Base-by-base conservation (phyloP, 2,797 vertebrate species). In the Coracias cyanogaster region DNA sequence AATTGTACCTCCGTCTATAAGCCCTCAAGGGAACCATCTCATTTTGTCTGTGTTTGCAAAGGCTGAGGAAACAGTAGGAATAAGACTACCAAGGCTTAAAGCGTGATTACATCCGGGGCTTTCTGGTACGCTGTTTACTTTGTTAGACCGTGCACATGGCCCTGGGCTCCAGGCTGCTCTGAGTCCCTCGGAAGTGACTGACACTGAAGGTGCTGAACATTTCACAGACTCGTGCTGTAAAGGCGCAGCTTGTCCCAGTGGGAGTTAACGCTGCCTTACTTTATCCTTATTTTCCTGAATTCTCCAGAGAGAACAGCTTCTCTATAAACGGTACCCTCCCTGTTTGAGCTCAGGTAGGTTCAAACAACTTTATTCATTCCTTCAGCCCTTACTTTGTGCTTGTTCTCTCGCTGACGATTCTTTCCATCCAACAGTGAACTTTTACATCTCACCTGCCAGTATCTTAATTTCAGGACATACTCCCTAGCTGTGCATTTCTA, bases 51-150 rank as follows among this genome's bases (percentile, higher is more conserved):
- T 9, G 39, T 82, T 76, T 66, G 29, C 43, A 61, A 82, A 52
- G 43, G 52, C 39, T 82, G 37, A 16, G 37, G 37, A 74, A 78
- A n/a, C 15, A 28, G 49, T 1, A 62, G 39, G 31, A 89, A 52
- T 25, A 57, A 55, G 78, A 55, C 21, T 29, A 70, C 9, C 19
- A 49, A 43, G 41, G 7, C 39, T 72, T 28, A 31, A 57, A 84
- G 16, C 0, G 0, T 1, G 31, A 48, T 43, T 31, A 41, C 16
- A 28, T 12, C 2, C 21, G 31, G 31, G 39, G 6, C 37, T 43
- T 78, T 69, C 81, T 24, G 62, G 49, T 41, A 77, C 0, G 1
- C 66, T 66, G 46, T 86, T 95, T 90, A 57, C 69, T 81, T 10
- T 17, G 55, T 41, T 25, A 49, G 79, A 61, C 25, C 48, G 3